A percentile compares a stretch with the other conserved stretches of the same genome.
Evolutionary conservation across 1,140 invertebrate species (phyloP).

Genomic region (Drosophila varians): DNA sequence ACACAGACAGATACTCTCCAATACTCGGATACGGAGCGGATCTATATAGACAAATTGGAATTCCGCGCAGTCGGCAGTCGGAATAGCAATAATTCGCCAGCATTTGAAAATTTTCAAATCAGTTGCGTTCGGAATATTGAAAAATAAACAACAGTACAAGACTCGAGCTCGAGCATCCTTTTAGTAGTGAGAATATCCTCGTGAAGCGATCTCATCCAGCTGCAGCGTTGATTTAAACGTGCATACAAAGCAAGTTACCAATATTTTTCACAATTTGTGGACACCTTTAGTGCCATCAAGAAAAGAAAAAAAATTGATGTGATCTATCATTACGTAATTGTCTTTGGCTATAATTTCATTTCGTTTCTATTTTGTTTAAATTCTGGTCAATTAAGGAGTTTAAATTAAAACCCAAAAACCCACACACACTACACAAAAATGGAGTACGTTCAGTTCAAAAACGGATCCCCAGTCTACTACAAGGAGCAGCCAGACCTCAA

Average conservation of each 20-base stretch:
- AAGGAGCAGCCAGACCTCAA: conserved; percentile 83
- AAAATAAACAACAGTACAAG: conserved; percentile 79
- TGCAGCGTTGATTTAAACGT: conserved; percentile 75
- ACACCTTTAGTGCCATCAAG: conserved; percentile 18
- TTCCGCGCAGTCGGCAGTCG: conserved; percentile 72
- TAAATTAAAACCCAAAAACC: conserved; percentile 67
- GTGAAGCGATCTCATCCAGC: conserved; percentile 74
- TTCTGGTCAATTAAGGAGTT: conserved; percentile 65
- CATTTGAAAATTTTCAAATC: conserved; percentile 81
- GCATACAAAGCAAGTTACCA: conserved; percentile 68
- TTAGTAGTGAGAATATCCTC: conserved; percentile 53
- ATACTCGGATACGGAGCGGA: conserved; percentile 14
- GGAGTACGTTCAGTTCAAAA: conserved; percentile 84
- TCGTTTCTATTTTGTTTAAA: conserved; percentile 48
- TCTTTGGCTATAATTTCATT: conserved; percentile 54
- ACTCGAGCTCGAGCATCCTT: conserved; percentile 62
- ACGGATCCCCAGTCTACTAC: conserved; percentile 82
- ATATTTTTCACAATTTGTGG: conserved; percentile 9
- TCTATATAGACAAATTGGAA: conserved; percentile 68
- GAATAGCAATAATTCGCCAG: conserved; percentile 81
- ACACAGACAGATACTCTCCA: conserved; percentile 47
- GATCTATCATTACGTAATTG: conserved; percentile 58
- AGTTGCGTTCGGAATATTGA: conserved; percentile 84
- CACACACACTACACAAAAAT: conserved; percentile 64
- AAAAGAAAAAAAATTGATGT: conserved; percentile 5